Conservation (phyloP, 2,797 vertebrate genomes). For the Falco cherrug region DNA sequence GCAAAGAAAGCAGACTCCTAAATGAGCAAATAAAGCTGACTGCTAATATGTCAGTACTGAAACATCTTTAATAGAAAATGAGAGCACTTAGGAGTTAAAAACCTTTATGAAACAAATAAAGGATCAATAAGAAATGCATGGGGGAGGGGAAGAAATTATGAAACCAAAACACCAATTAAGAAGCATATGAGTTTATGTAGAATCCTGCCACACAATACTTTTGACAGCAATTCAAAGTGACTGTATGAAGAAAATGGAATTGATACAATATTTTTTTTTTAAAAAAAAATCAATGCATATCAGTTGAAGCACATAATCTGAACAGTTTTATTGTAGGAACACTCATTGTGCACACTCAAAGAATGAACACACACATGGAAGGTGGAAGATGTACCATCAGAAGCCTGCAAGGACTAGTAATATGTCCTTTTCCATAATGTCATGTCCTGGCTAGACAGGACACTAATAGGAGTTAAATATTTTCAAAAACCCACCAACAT, state of each 20-base stretch:
- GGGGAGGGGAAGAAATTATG: slow-evolving; percentile 23
- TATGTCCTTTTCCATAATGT: neutral
- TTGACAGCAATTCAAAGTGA: slow-evolving; percentile 48
- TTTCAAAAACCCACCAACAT: slow-evolving; percentile 39
- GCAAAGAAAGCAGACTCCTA: neutral
- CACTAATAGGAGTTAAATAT: neutral
- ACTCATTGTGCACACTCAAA: neutral
- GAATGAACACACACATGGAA: slow-evolving; percentile 4
- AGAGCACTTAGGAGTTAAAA: neutral
- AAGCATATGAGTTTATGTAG: slow-evolving; percentile 62
- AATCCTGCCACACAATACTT: slow-evolving; percentile 53
- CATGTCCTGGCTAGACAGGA: slow-evolving; percentile 12
- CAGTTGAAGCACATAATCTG: neutral
- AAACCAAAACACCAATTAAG: slow-evolving; percentile 17
- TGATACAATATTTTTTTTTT: slow-evolving; percentile 2
- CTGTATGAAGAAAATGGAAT: slow-evolving; percentile 34
- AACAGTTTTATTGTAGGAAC: slow-evolving; percentile 46
- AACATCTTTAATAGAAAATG: neutral
- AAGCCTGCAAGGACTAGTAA: neutral
- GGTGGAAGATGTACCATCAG: slow-evolving; percentile 22
- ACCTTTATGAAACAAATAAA: neutral
- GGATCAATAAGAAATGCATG: neutral
- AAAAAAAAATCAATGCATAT: neutral
- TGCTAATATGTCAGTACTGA: neutral
- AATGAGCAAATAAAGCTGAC: neutral